Evolutionary conservation across 2,113 vertebrate genomes (phyloP), one percentile per base, ranked within the genome.

Genomic region (Dipodomys merriami): DNA sequence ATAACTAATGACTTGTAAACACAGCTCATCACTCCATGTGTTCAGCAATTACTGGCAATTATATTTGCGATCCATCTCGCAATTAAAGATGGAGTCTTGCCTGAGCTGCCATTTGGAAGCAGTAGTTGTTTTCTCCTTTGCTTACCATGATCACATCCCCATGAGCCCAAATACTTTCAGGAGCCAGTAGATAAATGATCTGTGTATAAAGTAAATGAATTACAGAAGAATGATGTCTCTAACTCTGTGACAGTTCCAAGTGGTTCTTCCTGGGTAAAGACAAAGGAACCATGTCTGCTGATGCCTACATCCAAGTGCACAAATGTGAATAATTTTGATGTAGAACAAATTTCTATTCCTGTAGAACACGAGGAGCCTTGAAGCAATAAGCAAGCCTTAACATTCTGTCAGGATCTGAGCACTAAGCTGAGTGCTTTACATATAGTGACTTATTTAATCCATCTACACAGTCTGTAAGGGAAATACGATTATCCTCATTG

Each of bases 1-100:
- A n/a, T 6, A 22, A 30, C 13, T 49, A 33, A 16, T 77, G 86
- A 90, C 86, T 93, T 91, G 53, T 74, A 93, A 91, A 90, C 86
- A 94, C n/a, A 80, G 27, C 71, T 85, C 72, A 90, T 90, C 44
- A 73, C 91, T 77, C n/a, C 57, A n/a, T 68, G 65, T 74, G 77
- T 86, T 87, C 73, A 18, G 83, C 64, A 88, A 92, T 93, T 92
- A 88, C 67, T 11, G 27, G 83, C 69, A 91, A 91, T 94, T 88
- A 94, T 27, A 80, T 68, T 68, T 84, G 80, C 72, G 86, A 83
- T 93, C 65, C 57, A 60, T 62, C 46, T 87, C 16, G 53, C 77
- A 86, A 79, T 91, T 93, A 90, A 87, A 89, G 77, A 73, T 30
- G 33, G 84, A 82, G 12, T 78, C 85, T 83, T 65, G 1, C 11